These are phyloP conservation scores for Taurulus bubalis DNA, from an alignment of 2,113 vertebrate genomes.

Conservation along the genomic window DNA sequence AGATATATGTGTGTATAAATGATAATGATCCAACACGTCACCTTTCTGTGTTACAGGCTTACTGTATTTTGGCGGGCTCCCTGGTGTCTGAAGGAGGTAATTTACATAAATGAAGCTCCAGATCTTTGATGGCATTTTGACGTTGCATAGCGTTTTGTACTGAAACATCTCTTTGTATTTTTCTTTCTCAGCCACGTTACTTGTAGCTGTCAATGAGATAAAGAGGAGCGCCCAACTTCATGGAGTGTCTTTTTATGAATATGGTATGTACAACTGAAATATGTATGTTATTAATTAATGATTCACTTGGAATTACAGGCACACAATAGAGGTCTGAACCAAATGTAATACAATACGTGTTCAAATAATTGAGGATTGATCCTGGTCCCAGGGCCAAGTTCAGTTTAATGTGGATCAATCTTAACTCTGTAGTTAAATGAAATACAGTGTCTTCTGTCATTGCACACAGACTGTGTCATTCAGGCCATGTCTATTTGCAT, in stretches of 20 bases:
- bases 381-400: not conserved
- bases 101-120: slow-evolving; percentile 4
- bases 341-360: not conserved
- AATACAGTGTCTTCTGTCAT: not conserved
- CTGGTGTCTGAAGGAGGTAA: slow-evolving; percentile 98
- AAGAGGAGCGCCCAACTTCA: slow-evolving; percentile 89
- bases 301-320: not conserved
- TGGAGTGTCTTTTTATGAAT: slow-evolving; percentile 93
- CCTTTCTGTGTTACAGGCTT: slow-evolving; percentile 85
- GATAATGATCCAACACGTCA: not conserved
- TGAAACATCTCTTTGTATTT: slow-evolving; percentile 8
- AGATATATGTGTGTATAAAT: not conserved
- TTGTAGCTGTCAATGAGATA: slow-evolving; percentile 97
- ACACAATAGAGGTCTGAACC: not conserved
- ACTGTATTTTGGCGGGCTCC: slow-evolving; percentile 97
- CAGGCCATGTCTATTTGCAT: not conserved
- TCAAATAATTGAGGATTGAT: not conserved
- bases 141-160: not conserved
- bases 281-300: not conserved
- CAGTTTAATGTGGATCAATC: not conserved
- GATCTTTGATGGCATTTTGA: not conserved
- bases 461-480: not conserved
- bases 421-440: not conserved
- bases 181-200: slow-evolving; percentile 90
- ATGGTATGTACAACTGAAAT: slow-evolving; percentile 85